Conservation (phyloP, 2,888 invertebrate species). For the Tricholauxania praeusta region DNA sequence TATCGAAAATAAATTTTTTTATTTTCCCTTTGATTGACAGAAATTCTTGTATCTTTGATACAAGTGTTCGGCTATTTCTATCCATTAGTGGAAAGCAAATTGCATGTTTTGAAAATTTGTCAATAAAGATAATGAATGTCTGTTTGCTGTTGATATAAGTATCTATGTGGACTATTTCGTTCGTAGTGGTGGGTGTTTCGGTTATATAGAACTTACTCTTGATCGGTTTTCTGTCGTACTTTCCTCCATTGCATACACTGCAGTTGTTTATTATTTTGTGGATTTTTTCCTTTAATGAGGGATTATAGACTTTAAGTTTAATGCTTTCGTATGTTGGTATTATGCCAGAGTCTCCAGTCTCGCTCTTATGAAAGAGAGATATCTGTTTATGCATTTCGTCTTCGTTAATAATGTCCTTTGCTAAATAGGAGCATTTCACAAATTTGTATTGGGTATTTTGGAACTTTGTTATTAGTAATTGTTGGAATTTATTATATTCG, state of each 20-base stretch:
- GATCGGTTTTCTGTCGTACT: constrained; percentile 40
- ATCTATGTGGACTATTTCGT: constrained; percentile 17
- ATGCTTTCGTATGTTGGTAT: constrained; percentile 42
- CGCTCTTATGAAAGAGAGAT: constrained; percentile 42
- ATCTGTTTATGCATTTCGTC: constrained; percentile 42
- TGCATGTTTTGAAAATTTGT: constrained; percentile 25
- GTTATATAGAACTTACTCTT: constrained; percentile 18
- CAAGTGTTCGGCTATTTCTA: constrained; percentile 19
- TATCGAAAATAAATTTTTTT: constrained; percentile 29
- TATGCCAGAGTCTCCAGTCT: constrained; percentile 45
- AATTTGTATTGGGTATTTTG: constrained; percentile 26
- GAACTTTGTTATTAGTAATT: constrained; percentile 37
- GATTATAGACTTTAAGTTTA: constrained; percentile 41
- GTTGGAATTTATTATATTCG: constrained; percentile 34
- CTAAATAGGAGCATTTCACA: too few species aligned
- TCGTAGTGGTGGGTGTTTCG: too few species aligned
- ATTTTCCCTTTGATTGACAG: constrained; percentile 24
- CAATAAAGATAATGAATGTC: constrained; percentile 26
- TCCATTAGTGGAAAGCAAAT: constrained; percentile 13
- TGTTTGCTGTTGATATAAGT: constrained; percentile 17
- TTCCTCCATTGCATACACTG: constrained; percentile 33
- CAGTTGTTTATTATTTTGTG: constrained; percentile 46
- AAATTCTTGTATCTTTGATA: constrained; percentile 22
- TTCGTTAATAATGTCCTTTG: constrained; percentile 41
- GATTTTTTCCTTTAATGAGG: constrained; percentile 37